Percentiles rank a stretch among this genome's conserved stretches.
Evolutionary conservation across 2,888 invertebrate species (phyloP).

Genomic region (Oscheius sp.): DNA sequence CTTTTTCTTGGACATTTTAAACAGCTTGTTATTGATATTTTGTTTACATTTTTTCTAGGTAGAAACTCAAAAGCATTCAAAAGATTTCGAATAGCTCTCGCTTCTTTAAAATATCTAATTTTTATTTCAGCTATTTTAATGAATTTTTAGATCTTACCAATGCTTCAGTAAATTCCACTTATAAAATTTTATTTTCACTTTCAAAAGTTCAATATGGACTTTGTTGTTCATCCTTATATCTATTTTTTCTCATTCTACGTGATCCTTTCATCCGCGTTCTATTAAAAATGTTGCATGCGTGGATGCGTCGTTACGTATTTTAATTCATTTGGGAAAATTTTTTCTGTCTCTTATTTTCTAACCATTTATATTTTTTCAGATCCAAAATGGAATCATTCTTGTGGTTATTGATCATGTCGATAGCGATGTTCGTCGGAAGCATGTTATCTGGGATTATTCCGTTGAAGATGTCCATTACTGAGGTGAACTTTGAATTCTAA

Average conservation of each 20-base stretch:
- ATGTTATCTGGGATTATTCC: conserved; percentile 95
- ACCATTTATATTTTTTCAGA: background rate
- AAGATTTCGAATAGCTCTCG: no score
- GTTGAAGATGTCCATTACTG: conserved; percentile 89
- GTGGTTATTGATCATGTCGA: conserved; percentile 40
- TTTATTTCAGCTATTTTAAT: no score
- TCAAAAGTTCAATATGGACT: no score
- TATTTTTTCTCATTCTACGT: background rate
- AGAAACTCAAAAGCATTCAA: no score
- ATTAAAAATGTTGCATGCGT: conserved; percentile 16
- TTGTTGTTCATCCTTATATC: no score
- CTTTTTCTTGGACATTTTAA: no score
- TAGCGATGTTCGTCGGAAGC: conserved; percentile 90
- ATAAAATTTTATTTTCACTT: no score
- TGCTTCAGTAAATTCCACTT: no score
- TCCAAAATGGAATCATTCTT: conserved; percentile 41
- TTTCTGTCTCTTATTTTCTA: background rate
- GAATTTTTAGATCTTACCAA: no score
- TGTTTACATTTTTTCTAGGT: no score
- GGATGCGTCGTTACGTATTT: background rate
- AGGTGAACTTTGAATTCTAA: conserved; percentile 77
- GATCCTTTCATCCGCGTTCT: background rate
- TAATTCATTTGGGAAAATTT: background rate
- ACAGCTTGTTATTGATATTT: no score
- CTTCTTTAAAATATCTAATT: no score